Conservation (phyloP, 2,113 vertebrate species). For the Oreamnos americanus region DNA sequence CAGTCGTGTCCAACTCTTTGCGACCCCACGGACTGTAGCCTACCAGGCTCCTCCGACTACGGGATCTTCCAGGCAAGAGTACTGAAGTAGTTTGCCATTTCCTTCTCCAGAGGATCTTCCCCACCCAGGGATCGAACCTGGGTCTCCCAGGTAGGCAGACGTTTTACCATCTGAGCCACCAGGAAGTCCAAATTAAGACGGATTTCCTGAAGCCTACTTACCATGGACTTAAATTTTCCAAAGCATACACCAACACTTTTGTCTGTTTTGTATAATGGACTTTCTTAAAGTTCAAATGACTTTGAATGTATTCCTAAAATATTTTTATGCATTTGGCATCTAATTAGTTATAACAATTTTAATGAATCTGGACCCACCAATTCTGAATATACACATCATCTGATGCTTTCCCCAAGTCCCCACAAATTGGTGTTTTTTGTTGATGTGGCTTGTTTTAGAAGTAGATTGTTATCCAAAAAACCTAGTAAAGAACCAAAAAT, state of each 20-base stretch:
- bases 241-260: background rate
- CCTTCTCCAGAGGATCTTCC: too few relatives aligned
- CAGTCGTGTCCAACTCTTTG: too few relatives aligned
- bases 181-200: background rate
- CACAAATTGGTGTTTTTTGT: background rate
- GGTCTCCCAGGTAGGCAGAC: too few relatives aligned
- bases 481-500: background rate
- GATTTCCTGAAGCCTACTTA: slow-evolving; percentile 9
- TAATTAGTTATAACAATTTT: background rate
- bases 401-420: background rate
- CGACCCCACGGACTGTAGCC: too few relatives aligned
- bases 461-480: background rate
- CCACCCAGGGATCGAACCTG: too few relatives aligned
- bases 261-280: background rate
- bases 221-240: background rate
- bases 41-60: too few relatives aligned
- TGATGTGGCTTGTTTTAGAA: slow-evolving; percentile 10
- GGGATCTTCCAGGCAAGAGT: too few relatives aligned
- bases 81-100: too few relatives aligned
- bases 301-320: background rate
- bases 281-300: slow-evolving; percentile 20
- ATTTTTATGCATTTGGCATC: background rate
- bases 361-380: background rate
- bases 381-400: background rate
- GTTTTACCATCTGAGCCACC: too few relatives aligned